Evolutionary conservation across 2,797 vertebrate species (phyloP), one percentile per base, ranked within the genome.

Genomic region (Onychomys leucogaster): DNA sequence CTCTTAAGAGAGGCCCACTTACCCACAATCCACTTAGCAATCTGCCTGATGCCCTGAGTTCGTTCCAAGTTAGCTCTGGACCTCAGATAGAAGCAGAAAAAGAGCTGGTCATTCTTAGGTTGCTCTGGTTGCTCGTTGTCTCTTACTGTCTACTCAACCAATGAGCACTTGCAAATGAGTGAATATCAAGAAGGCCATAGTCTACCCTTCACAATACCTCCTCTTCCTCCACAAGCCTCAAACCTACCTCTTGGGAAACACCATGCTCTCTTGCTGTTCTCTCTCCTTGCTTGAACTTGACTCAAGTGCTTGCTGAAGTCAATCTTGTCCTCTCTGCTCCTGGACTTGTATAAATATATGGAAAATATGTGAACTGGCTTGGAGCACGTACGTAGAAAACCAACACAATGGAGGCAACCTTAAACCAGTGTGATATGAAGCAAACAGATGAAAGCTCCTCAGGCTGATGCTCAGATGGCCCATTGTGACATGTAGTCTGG

Each of bases 181-280:
- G 29, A 78, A 29, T 17, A 14, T 9, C 52, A 73, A 21, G 25
- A 29, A 63, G 14, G 14, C 19, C 59, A 59, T 29, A 37, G 19
- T 2, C 34, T 13, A 52, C 11, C 49, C 10, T 29, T 32, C 5
- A n/a, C 77, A 13, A 1, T 17, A 19, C 0, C 6, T 1, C 43
- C 6, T 63, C 41, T 29, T 77, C 34, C 57, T 75, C 37, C 41
- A 17, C 23, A 5, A 32, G 6, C 59, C 34, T 69, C 46, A 32
- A 1, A 9, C 57, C 37, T 21, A 59, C 46, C 71, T 61, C 5
- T 1, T 2, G 23, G 29, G 25, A 46, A 63, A 13, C 32, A 25
- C 4, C 37, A 41, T 52, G 19, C 8, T 32, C 23, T 78, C 23
- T 75, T 34, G 7, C 55, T 69, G 32, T 41, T 11, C 34, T 57